Percentiles rank a stretch among this genome's conserved stretches.
Evolutionary conservation across 2,888 invertebrate genomes (phyloP).

Genomic region (Protodeltote pygarga): DNA sequence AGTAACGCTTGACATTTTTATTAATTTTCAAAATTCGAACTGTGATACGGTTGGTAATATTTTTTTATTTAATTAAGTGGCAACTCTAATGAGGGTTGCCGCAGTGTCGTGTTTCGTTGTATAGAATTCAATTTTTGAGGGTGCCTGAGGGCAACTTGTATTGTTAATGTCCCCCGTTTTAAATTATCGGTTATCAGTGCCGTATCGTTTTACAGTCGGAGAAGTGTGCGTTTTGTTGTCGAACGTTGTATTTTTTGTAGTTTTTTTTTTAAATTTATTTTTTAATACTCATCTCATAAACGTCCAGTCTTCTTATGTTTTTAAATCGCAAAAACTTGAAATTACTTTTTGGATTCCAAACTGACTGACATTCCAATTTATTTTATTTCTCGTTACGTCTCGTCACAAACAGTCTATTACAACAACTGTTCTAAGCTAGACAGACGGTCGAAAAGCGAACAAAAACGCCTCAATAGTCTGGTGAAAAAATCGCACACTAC

Average conservation of each 20-base stretch:
- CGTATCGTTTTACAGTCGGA: constrained; percentile 71
- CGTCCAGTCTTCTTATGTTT: too few relatives aligned
- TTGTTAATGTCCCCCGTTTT: constrained; percentile 69
- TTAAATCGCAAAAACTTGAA: too few relatives aligned
- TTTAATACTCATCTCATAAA: too few relatives aligned
- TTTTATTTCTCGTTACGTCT: background rate
- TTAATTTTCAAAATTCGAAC: constrained; percentile 56
- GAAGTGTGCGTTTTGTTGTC: constrained; percentile 48
- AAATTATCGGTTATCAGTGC: constrained; percentile 74
- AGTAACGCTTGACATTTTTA: constrained; percentile 58
- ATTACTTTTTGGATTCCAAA: too few relatives aligned
- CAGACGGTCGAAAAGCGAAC: constrained; percentile 34
- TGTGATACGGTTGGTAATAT: constrained; percentile 44
- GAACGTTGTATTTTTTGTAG: background rate
- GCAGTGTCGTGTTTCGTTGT: constrained; percentile 76
- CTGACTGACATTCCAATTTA: too few relatives aligned
- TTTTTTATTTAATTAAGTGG: constrained; percentile 70
- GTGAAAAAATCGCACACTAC: constrained; percentile 63
- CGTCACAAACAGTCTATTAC: background rate
- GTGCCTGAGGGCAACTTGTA: constrained; percentile 63
- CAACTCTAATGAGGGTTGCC: constrained; percentile 73
- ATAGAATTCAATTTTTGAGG: constrained; percentile 65
- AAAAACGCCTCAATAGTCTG: constrained; percentile 50
- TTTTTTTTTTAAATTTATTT: background rate
- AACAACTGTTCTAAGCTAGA: constrained; percentile 30